Evolutionary conservation across 23 tunicate species (phyloP).

Genomic region (Halocynthia aurantium): DNA sequence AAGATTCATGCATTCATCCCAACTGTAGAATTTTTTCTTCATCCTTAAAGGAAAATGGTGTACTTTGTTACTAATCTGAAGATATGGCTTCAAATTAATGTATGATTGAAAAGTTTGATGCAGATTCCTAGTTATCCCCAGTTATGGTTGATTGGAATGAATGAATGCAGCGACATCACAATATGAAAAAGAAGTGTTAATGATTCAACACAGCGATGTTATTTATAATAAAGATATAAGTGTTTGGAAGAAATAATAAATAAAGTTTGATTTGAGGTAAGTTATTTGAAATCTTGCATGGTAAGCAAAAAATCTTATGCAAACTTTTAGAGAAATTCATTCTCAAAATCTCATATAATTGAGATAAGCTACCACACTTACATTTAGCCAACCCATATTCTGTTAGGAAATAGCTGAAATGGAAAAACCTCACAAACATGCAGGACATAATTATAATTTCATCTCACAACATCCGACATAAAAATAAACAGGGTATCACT

Average conservation of each 20-base stretch:
- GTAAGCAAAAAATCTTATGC: too few relatives aligned
- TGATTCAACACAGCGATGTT: too few relatives aligned
- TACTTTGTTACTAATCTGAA: neutral
- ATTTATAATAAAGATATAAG: too few relatives aligned
- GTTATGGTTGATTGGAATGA: neutral
- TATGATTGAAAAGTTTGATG: neutral
- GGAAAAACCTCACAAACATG: too few relatives aligned
- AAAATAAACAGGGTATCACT: slow-evolving; percentile 22
- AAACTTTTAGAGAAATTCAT: neutral
- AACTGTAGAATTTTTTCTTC: slow-evolving; percentile 98
- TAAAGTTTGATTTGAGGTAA: too few relatives aligned
- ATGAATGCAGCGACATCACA: neutral
- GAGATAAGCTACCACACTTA: too few relatives aligned
- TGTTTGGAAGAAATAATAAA: too few relatives aligned
- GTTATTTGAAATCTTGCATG: too few relatives aligned
- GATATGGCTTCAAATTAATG: neutral
- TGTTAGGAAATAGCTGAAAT: too few relatives aligned
- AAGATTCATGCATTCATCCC: slow-evolving; percentile 95
- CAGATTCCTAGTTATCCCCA: neutral
- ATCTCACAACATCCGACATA: too few relatives aligned
- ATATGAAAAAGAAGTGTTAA: neutral
- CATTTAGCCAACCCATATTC: too few relatives aligned
- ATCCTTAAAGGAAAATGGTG: slow-evolving; percentile 40
- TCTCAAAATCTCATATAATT: neutral
- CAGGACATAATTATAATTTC: too few relatives aligned